Conservation (phyloP, 2,888 invertebrate genomes). For the Meandrusa payeni region DNA sequence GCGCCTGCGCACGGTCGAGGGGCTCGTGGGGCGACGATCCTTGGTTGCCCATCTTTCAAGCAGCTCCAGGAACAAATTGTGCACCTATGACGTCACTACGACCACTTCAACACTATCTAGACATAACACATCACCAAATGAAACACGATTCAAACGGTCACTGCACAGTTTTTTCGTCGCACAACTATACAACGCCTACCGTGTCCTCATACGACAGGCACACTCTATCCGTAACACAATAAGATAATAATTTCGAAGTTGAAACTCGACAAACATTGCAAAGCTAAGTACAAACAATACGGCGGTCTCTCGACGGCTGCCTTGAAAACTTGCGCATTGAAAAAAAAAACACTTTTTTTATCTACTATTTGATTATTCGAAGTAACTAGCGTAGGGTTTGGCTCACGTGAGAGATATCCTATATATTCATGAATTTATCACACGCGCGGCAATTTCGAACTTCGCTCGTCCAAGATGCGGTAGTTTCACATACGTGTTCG, state of each 20-base stretch:
- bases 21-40: slow-evolving; percentile 91
- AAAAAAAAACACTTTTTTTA: slow-evolving; percentile 29
- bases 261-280: slow-evolving; percentile 68
- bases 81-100: slow-evolving; percentile 9
- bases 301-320: slow-evolving; percentile 55
- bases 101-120: slow-evolving; percentile 25
- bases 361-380: slow-evolving; percentile 30
- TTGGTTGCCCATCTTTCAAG: slow-evolving; percentile 88
- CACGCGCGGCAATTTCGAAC: slow-evolving; percentile 31
- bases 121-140: slow-evolving; percentile 30
- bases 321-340: slow-evolving; percentile 55
- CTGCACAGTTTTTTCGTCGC: slow-evolving; percentile 43
- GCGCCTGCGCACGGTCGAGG: slow-evolving; percentile 84
- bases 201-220: slow-evolving; percentile 60
- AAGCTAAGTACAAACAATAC: slow-evolving; percentile 67
- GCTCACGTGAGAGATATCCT: slow-evolving; percentile 23
- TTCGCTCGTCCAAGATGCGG: slow-evolving; percentile 61
- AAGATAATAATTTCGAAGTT: slow-evolving; percentile 72
- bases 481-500: slow-evolving; percentile 67
- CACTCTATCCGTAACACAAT: slow-evolving; percentile 56
- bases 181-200: slow-evolving; percentile 45
- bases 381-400: slow-evolving; percentile 39
- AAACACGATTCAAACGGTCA: slow-evolving; percentile 40
- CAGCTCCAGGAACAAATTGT: slow-evolving; percentile 3
- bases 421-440: slow-evolving; percentile 20